Base-by-base conservation (phyloP, 2,113 vertebrate genomes). In the Corythornis vintsioides region DNA sequence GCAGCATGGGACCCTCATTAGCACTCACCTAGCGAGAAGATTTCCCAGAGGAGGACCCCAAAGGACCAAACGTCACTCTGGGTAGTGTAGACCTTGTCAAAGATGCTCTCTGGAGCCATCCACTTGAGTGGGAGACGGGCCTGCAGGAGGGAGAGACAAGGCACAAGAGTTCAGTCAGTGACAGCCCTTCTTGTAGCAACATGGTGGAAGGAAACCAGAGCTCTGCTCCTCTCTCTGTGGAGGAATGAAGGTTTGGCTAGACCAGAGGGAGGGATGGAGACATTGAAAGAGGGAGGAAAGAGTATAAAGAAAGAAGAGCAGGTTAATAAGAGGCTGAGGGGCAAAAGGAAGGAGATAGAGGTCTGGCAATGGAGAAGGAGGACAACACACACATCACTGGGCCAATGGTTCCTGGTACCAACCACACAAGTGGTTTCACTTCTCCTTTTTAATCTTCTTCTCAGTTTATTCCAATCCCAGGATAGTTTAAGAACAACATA, bases 21-120 rank as follows among this genome's bases (percentile, higher is more conserved):
- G 21, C 24, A 95, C 97, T 98, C 96, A 99, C 99, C 99, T 80
- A 99, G 96, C 0, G 99, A 99, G 97, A 99, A 99, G 71, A 99
- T 99, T 97, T 99, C 99, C 99, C 99, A 99, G 64, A 99, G 98
- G 25, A 99, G 98, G 65, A 99, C 99, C 61, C 99, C 99, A 57
- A 99, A 99, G 21, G 99, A 99, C 99, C 99, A 99, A 81, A 99
- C 99, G 1, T 99, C 99, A 52, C 99, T 99, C 97, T 99, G 99
- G 19, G 98, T 99, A 95, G 99, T 99, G 94, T 99, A 99, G 73
- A 99, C 97, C 96, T 99, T 99, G 96, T 99, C 99, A 2, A 99
- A 99, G 97, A 99, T 99, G 85, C 99, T 99, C 96, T 99, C 99
- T 4, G 99, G 99, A 72, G 99, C 99, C 99, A 99, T 99, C 99